Evolutionary conservation across 1,140 invertebrate genomes (phyloP), one percentile per base, ranked within the genome.

Genomic region (Amphibalanus amphitrite): DNA sequence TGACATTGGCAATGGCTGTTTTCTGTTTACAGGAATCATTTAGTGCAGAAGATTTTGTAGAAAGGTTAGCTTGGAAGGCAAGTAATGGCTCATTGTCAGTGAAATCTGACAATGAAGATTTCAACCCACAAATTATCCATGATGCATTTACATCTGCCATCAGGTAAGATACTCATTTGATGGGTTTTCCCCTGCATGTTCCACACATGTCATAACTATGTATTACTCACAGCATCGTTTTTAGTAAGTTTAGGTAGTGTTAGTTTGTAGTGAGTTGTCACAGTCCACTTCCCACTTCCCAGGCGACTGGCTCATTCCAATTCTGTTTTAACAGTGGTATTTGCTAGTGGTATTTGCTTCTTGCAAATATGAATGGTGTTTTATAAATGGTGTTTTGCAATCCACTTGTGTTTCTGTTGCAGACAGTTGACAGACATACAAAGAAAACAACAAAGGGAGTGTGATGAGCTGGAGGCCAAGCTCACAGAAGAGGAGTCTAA

Each of bases 41-140:
- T 82, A 92, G 97, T 84, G 88, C 93, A 29, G 91, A 94, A 80
- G 95, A 97, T 78, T 98, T 98, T 86, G 94, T 99, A 0, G 96
- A 98, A 81, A 83, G 94, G 72, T 82, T 99, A 75, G 95, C 95
- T 72, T 95, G 95, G 89, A 85, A 93, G 59, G 90, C 93, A 75
- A 88, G 88, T 74, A 91, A 92, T 77, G 86, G 85, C 40, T 85
- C 84, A 82, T 87, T 72, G 83, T 83, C 71, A 84, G 90, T 70
- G 88, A 85, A 76, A 76, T 76, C 47, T 80, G 80, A 91, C 0
- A 84, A 87, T 17, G 77, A 85, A 86, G 75, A 86, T 38, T 84
- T 85, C 76, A 81, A 84, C 75, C 80, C 83, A 0, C 78, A 82
- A 74, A 69, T 78, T 0, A 76, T 98, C 70, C 90, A 95, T 78